Evolutionary conservation across 2,888 invertebrate genomes (phyloP).

Genomic region (Bembecia ichneumoniformis): DNA sequence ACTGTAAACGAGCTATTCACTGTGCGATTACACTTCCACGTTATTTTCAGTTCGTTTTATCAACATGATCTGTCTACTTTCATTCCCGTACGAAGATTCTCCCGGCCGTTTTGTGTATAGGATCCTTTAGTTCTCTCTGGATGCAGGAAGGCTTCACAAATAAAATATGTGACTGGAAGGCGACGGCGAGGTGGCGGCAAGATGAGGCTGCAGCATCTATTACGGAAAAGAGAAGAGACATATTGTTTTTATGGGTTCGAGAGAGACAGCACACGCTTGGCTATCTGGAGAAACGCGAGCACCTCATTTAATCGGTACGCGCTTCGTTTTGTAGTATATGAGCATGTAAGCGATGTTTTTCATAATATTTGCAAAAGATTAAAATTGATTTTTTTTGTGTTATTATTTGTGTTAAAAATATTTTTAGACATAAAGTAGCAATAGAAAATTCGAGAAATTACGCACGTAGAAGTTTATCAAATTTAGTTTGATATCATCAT

Average conservation of each 20-base stretch:
- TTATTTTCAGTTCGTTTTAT: not conserved
- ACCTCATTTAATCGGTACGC: constrained; percentile 71
- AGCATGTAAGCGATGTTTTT: constrained; percentile 54
- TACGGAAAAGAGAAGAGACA: constrained; percentile 32
- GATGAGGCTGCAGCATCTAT: constrained; percentile 60
- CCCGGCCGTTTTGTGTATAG: constrained; percentile 40
- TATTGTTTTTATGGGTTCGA: constrained; percentile 21
- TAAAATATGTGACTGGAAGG: constrained; percentile 72
- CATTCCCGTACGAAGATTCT: constrained; percentile 9
- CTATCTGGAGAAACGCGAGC: constrained; percentile 71
- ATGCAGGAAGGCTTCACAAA: constrained; percentile 70
- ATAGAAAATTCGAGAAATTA: too few species aligned
- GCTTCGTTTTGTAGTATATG: constrained; percentile 65
- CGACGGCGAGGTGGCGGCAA: constrained; percentile 66
- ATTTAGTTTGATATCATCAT: too few species aligned
- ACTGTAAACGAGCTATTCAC: constrained; percentile 37
- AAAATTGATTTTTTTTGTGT: too few species aligned
- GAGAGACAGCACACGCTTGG: constrained; percentile 38
- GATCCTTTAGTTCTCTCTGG: constrained; percentile 55
- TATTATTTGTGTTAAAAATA: too few species aligned
- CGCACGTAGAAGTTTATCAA: too few species aligned
- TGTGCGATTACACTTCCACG: constrained; percentile 19
- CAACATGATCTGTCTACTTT: not conserved
- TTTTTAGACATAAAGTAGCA: too few species aligned
- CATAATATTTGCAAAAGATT: not conserved